Evolutionary conservation across 2,113 vertebrate species (phyloP).

Genomic region (Anoura caudifer): DNA sequence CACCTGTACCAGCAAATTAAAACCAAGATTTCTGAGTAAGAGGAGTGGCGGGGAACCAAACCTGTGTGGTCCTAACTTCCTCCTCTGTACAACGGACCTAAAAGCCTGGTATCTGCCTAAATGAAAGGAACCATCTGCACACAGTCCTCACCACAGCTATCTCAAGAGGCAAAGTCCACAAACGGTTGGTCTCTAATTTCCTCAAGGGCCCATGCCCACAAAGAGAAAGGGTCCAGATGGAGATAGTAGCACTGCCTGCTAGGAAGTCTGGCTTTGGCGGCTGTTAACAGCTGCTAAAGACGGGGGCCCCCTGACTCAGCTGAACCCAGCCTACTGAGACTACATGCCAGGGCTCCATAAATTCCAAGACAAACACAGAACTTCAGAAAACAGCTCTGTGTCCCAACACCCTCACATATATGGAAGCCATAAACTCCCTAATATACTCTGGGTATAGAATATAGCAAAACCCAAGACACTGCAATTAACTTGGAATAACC

Average conservation of each 20-base stretch:
- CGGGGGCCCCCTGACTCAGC: conserved; percentile 48
- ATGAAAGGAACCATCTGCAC: background rate
- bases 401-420: background rate
- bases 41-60: background rate
- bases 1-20: background rate
- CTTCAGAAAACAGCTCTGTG: background rate
- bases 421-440: background rate
- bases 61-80: background rate
- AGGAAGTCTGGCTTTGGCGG: conserved; percentile 6
- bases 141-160: background rate
- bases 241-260: background rate
- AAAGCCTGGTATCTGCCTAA: background rate
- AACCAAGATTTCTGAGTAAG: background rate
- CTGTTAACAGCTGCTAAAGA: background rate
- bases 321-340: conserved; percentile 23
- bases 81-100: background rate
- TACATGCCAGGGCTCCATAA: conserved; percentile 14
- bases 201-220: background rate
- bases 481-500: background rate
- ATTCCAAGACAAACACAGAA: conserved; percentile 46
- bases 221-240: conserved; percentile 35
- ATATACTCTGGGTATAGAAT: too few relatives aligned
- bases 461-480: background rate
- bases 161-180: conserved; percentile 66
- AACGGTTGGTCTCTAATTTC: conserved; percentile 47